Percentiles rank a stretch among this genome's conserved stretches.
These are phyloP conservation scores for Alethe diademata DNA, from an alignment of 2,113 vertebrate genomes.

Conservation along the genomic window DNA sequence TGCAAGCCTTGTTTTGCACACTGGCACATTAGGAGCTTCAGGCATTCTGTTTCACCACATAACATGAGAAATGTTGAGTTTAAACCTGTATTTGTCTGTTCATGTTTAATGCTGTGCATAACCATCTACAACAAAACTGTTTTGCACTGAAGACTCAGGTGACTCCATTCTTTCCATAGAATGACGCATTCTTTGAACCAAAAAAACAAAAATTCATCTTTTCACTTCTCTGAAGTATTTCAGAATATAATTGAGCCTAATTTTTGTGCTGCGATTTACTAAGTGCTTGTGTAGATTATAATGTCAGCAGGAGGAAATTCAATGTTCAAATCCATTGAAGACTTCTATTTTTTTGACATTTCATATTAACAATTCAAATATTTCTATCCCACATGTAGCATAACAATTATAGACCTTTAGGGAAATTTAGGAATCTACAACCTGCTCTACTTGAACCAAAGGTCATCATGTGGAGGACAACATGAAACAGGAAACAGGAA, in stretches of 20 bases:
- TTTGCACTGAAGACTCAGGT: neutral
- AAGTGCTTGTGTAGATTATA: neutral
- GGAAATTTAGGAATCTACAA: constrained; percentile 7
- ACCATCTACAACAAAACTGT: neutral
- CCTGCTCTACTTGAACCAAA: neutral
- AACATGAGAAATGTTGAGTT: neutral
- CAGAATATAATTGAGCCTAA: constrained; percentile 23
- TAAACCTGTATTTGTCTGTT: neutral
- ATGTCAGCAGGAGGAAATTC: constrained; percentile 49
- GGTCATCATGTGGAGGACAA: neutral
- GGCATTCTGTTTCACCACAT: neutral
- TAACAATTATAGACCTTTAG: constrained; percentile 26
- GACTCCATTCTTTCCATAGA: neutral
- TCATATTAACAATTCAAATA: constrained; percentile 31
- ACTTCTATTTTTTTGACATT: neutral
- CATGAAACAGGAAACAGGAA: neutral
- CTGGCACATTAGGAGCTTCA: neutral
- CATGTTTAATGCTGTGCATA: neutral
- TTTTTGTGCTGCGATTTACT: constrained; percentile 34
- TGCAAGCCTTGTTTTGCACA: neutral
- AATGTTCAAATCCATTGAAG: neutral
- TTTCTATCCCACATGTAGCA: neutral
- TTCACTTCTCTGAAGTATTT: constrained; percentile 5
- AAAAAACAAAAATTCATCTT: neutral
- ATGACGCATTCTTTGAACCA: neutral